Evolutionary conservation across 2,113 vertebrate genomes (phyloP), one percentile per base, ranked within the genome.

Genomic region (Anolis carolinensis): DNA sequence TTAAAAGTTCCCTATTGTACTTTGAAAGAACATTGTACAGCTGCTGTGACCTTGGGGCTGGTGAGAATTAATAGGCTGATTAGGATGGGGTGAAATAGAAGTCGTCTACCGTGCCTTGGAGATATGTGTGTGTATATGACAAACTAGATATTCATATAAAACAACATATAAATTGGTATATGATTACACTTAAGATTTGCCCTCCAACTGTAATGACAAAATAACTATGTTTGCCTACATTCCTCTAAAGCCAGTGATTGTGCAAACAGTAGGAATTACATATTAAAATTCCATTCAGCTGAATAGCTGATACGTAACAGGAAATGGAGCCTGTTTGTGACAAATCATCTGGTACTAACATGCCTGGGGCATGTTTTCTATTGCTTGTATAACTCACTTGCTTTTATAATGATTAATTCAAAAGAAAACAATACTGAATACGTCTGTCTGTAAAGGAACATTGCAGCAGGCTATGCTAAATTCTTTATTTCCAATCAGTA

Each of bases 241-340:
- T 59, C 1, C 0, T 82, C 25, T 63, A 30, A 79, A 10, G 0
- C 44, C 23, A 18, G 32, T 30, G 5, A 23, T 21, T 81, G 78
- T 87, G 34, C 59, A 67, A 63, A 25, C 11, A 39, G 10, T 27
- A 52, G 1, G 73, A 85, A 30, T 34, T 65, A 65, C 14, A 72
- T 18, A 79, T 68, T 55, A 83, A 87, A 89, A 80, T 73, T 1
- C 39, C 84, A 72, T 68, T n/a, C 71, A 1, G 68, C 23, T 70
- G 32, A 63, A 62, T 48, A 82, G 30, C 16, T 32, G 10, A 79
- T 71, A 81, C 52, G 25, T 83, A n/a, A 77, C 73, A 85, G 88
- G 68, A 89, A 86, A 68, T 79, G 80, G 62, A 83, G 34, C 78
- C 7, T 30, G n/a, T 36, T 52, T 88, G 9, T 55, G 11, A 75